Evolutionary conservation across 1,140 invertebrate genomes (phyloP), one percentile per base, ranked within the genome.

Genomic region (Agrypnia vestita): DNA sequence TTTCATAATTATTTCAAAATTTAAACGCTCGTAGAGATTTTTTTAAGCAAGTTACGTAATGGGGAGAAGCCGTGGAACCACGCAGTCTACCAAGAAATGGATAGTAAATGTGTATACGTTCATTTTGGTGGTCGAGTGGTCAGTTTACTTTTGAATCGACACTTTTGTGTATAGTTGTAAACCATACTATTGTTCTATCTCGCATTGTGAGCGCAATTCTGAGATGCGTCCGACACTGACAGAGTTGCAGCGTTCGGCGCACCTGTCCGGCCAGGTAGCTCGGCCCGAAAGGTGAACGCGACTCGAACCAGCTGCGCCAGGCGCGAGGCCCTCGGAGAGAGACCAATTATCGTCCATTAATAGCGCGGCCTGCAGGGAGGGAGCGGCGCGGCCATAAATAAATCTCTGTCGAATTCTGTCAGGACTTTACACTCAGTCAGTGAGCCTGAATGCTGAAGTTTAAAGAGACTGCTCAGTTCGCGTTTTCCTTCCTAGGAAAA

Each of bases 321-420:
- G 12, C 21, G 12, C 9, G 55, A 59, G 43, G 59, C 59, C 46
- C 46, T 56, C 55, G 78, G 69, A 61, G 49, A 76, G 76, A 69
- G 69, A 47, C 81, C 82, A 83, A 83, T 83, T 83, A 83, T 74
- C 81, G 74, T 53, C 78, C 49, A 71, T 82, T 80, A 83, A 78
- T 55, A 80, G 62, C 25, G n/a, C 51, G 64, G 51, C 15, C 46
- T 46, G 25, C 19, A 25, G 61, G 53, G 62, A 21, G 53, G 62
- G 21, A 19, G 56, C 15, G n/a, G n/a, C 35, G 10, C 12, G 62
- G 47, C 49, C 62, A 49, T 78, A 71, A 71, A 78, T 78, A 69
- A 78, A 78, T 55, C 62, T 44, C 8, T n/a, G 43, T n/a, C 10
- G 19, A 67, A 17, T 46, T 44, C 55, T 61, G 73, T 75, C 73